These are phyloP conservation scores for Darevskia mixta DNA, from an alignment of 2,797 vertebrate genomes.

Conservation along the genomic window DNA sequence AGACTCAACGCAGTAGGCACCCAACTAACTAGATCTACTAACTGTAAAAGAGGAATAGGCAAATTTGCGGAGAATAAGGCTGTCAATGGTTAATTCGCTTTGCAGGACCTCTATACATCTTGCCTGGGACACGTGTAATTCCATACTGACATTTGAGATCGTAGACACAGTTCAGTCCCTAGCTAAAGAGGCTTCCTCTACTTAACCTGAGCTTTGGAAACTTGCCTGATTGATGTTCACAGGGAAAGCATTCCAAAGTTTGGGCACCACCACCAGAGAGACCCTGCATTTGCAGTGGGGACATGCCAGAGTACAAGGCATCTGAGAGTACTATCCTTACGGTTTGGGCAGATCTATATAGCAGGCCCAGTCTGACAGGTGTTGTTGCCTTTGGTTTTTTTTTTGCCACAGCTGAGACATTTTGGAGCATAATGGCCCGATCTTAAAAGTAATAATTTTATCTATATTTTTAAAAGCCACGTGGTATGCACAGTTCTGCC, in stretches of 20 bases:
- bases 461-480: conserved; percentile 18
- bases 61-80: no score
- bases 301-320: no score
- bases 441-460: no score
- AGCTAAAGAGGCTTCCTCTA: background rate
- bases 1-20: no score
- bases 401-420: background rate
- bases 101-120: no score
- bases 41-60: no score
- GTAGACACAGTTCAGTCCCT: background rate
- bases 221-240: no score
- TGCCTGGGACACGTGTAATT: background rate
- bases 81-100: no score
- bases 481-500: background rate
- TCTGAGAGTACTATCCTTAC: background rate
- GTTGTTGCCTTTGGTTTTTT: background rate
- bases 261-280: background rate
- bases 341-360: no score
- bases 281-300: background rate
- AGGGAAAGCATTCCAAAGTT: background rate
- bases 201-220: no score
- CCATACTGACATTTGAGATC: background rate
- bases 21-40: no score
- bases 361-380: background rate
- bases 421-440: no score